phyloP scores from a whole-genome alignment of 2,797 vertebrate genomes.

The Enteromius trimaculatus region DNA sequence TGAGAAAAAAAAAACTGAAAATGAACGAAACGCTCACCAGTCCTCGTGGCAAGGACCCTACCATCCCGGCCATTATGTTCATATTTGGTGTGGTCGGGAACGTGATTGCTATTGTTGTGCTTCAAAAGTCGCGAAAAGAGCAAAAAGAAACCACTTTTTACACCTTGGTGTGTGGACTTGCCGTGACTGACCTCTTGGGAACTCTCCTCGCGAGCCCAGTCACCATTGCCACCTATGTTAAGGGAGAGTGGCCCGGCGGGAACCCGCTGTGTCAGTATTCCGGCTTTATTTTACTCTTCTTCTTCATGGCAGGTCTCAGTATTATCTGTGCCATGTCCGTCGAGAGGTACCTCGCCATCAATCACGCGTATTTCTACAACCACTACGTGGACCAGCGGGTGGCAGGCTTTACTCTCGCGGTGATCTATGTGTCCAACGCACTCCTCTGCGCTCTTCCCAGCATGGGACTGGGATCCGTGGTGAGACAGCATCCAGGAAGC shows the following conservation, averaged over 20 bases:
- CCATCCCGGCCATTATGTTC: slow-evolving; percentile 94
- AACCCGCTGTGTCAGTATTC: slow-evolving; percentile 88
- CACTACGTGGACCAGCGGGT: slow-evolving; percentile 89
- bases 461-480: slow-evolving; percentile 85
- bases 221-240: slow-evolving; percentile 94
- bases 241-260: slow-evolving; percentile 87
- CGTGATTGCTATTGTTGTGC: slow-evolving; percentile 91
- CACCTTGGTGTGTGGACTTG: slow-evolving; percentile 93
- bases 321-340: slow-evolving; percentile 97
- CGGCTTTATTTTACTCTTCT: slow-evolving; percentile 96
- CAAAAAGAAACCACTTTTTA: slow-evolving; percentile 98
- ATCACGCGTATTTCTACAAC: slow-evolving; percentile 97
- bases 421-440: slow-evolving; percentile 85
- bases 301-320: slow-evolving; percentile 90
- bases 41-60: slow-evolving; percentile 64
- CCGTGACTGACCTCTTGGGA: slow-evolving; percentile 92
- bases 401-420: slow-evolving; percentile 84
- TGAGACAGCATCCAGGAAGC: slow-evolving; percentile 79
- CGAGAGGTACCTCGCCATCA: slow-evolving; percentile 95
- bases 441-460: slow-evolving; percentile 91
- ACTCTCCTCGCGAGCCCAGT: slow-evolving; percentile 93
- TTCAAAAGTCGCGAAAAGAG: slow-evolving; percentile 91
- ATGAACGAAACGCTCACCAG: slow-evolving; percentile 59
- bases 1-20: slow-evolving; percentile 5
- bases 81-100: slow-evolving; percentile 96